A percentile compares a stretch with the other conserved stretches of the same genome.
phyloP scores from a whole-genome alignment of 1,140 invertebrate genomes.

The Riptortus pedestris region DNA sequence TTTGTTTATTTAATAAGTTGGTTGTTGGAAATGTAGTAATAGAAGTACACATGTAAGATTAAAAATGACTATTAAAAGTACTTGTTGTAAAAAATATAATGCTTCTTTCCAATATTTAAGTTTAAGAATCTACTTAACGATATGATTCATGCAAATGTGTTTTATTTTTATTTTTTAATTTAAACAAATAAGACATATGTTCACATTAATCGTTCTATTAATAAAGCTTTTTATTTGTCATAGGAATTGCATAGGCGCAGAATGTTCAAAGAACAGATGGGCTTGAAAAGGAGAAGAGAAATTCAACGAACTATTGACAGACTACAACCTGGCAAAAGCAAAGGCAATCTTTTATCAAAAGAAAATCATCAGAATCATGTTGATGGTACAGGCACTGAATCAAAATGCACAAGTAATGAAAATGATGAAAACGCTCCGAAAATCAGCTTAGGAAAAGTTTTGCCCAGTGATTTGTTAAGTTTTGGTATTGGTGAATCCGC shows the following conservation, averaged over 20 bases:
- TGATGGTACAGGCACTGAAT: slow-evolving; percentile 36
- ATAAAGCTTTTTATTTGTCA: slow-evolving; percentile 24
- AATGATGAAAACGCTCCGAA: slow-evolving; percentile 59
- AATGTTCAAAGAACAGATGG: slow-evolving; percentile 31
- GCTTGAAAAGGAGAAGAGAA: slow-evolving; percentile 49
- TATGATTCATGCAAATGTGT: no score
- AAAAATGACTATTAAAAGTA: no score
- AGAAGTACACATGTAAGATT: no score
- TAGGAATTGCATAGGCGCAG: slow-evolving; percentile 31
- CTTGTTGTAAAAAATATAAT: no score
- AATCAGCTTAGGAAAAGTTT: slow-evolving; percentile 66
- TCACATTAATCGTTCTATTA: no score
- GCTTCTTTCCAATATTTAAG: no score
- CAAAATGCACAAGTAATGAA: slow-evolving; percentile 42
- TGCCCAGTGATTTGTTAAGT: slow-evolving; percentile 45
- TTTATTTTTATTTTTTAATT: no score
- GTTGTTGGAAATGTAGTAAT: no score
- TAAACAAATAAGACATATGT: no score
- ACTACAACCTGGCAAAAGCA: slow-evolving; percentile 70
- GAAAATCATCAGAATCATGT: slow-evolving; percentile 27
- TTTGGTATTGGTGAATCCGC: slow-evolving; percentile 30
- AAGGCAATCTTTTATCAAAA: slow-evolving; percentile 62
- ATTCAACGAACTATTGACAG: slow-evolving; percentile 70
- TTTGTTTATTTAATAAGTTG: no score
- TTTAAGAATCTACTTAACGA: no score